These are phyloP conservation scores for Apamea anceps DNA, from an alignment of 2,888 invertebrate species.

Conservation along the genomic window DNA sequence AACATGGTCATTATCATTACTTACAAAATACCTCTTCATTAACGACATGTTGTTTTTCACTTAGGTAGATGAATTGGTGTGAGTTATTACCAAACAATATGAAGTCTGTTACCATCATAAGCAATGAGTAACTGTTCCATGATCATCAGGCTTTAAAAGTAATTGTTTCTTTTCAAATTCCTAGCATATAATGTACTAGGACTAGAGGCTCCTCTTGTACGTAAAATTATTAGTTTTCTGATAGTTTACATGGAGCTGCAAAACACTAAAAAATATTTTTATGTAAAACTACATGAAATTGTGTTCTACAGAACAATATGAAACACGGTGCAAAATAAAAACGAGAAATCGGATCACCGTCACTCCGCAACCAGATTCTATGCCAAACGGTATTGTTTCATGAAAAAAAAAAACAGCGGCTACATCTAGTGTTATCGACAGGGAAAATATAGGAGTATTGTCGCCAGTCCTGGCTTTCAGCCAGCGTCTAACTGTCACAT, in stretches of 20 bases:
- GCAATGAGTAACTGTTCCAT: not conserved
- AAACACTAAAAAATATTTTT: not conserved
- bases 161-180: not conserved
- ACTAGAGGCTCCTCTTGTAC: not conserved
- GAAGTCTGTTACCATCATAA: not conserved
- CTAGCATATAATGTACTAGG: not conserved
- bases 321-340: constrained; percentile 31
- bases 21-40: constrained; percentile 42
- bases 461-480: constrained; percentile 77
- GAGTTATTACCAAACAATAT: not conserved
- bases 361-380: constrained; percentile 60
- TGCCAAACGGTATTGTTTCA: constrained; percentile 45
- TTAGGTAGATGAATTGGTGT: constrained; percentile 10
- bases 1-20: constrained; percentile 38
- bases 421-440: constrained; percentile 76
- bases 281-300: constrained; percentile 20
- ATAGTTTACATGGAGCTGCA: too few species aligned
- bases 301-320: constrained; percentile 30
- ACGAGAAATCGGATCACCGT: constrained; percentile 39
- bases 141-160: not conserved
- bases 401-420: constrained; percentile 45
- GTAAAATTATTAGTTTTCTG: not conserved
- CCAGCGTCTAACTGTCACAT: constrained; percentile 74
- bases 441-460: constrained; percentile 78
- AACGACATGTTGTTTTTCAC: constrained; percentile 41